A percentile compares a stretch with the other conserved stretches of the same genome.
These are phyloP conservation scores for Pungitius pungitius DNA, from an alignment of 2,113 vertebrate genomes.

Conservation along the genomic window DNA sequence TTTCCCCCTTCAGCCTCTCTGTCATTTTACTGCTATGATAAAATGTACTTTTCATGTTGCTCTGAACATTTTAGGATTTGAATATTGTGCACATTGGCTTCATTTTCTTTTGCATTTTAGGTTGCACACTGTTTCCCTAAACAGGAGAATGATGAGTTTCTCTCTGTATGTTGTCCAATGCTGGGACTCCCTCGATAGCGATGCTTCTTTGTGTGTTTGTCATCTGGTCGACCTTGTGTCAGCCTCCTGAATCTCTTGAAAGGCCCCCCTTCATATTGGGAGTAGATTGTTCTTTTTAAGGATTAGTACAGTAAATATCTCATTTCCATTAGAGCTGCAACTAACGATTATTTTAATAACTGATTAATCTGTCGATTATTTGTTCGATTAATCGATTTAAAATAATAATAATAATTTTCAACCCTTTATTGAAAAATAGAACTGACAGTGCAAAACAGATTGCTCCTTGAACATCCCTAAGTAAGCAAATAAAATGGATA, in stretches of 20 bases:
- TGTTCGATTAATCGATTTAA: no score
- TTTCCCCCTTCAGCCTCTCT: slow-evolving; percentile 7
- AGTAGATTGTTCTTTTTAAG: neutral
- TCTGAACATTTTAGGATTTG: slow-evolving; percentile 12
- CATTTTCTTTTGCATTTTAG: neutral
- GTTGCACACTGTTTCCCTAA: neutral
- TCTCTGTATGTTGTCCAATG: slow-evolving; percentile 9
- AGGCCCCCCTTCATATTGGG: neutral
- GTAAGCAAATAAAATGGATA: no score
- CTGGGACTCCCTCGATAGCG: neutral
- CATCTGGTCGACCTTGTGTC: neutral
- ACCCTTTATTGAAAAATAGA: no score
- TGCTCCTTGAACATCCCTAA: no score
- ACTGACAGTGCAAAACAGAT: no score
- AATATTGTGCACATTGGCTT: neutral
- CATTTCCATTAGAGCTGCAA: no score
- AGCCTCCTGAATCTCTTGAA: neutral
- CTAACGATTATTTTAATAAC: no score
- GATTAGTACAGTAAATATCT: no score
- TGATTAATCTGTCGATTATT: no score
- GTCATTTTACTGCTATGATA: slow-evolving; percentile 28
- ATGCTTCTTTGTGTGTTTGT: no score
- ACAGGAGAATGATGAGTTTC: neutral
- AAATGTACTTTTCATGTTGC: slow-evolving; percentile 1
- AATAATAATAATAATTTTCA: no score